Percentiles rank a stretch among this genome's conserved stretches.
These are phyloP conservation scores for Archips crataeganus DNA, from an alignment of 2,888 invertebrate genomes.

Conservation along the genomic window DNA sequence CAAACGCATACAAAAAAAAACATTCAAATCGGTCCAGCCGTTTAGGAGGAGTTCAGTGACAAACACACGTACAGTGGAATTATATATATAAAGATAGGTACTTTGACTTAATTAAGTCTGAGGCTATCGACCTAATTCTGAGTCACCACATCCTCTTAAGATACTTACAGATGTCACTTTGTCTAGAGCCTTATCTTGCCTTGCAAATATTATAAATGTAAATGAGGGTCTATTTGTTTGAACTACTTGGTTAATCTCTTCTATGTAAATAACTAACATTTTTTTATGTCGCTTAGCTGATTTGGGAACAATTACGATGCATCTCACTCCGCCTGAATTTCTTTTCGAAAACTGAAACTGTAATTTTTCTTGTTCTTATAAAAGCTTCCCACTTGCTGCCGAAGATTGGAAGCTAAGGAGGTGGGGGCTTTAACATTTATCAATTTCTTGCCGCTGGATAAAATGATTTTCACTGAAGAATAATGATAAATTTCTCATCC, in stretches of 20 bases:
- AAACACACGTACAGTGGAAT: too few relatives aligned
- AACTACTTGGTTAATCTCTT: slow-evolving; percentile 7
- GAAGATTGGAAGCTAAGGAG: background rate
- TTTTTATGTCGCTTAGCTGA: background rate
- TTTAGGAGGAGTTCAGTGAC: too few relatives aligned
- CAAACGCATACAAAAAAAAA: too few relatives aligned
- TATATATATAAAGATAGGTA: too few relatives aligned
- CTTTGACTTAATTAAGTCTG: background rate
- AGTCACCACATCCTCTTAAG: background rate
- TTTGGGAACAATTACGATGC: too few relatives aligned
- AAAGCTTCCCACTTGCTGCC: background rate
- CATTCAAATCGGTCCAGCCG: too few relatives aligned
- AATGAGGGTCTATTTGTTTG: slow-evolving; percentile 8
- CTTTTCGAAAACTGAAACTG: too few relatives aligned
- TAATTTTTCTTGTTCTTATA: background rate
- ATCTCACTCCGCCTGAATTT: too few relatives aligned
- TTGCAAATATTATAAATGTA: slow-evolving; percentile 11
- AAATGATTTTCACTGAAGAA: background rate
- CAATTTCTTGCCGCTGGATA: background rate
- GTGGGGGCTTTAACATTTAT: background rate
- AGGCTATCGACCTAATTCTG: slow-evolving; percentile 7
- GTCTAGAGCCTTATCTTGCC: background rate
- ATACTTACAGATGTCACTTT: slow-evolving; percentile 12
- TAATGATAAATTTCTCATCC: too few relatives aligned
- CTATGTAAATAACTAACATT: background rate